These are phyloP conservation scores for Hepsetus odoe DNA, from an alignment of 2,113 vertebrate species.

Conservation along the genomic window DNA sequence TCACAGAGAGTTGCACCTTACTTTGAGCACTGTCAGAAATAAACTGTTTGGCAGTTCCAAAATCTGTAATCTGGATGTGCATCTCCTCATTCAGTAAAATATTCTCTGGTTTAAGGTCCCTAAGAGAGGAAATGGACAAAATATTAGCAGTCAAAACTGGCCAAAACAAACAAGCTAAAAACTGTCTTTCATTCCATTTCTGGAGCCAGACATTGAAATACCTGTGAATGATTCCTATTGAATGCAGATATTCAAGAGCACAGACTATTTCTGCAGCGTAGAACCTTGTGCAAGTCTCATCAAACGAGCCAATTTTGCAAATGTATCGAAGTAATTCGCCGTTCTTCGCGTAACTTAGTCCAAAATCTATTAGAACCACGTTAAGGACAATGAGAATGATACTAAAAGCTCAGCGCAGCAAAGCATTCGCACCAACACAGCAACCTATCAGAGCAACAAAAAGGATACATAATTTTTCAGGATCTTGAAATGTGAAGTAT, in stretches of 20 bases:
- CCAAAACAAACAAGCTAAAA: background rate
- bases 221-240: slow-evolving; percentile 98
- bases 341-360: slow-evolving; percentile 98
- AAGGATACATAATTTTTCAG: slow-evolving; percentile 99
- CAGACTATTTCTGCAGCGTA: slow-evolving; percentile 96
- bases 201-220: slow-evolving; percentile 70
- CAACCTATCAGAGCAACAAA: slow-evolving; percentile 61
- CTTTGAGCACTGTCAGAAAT: slow-evolving; percentile 93
- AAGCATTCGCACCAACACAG: background rate
- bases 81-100: slow-evolving; percentile 97
- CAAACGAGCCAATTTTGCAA: slow-evolving; percentile 98
- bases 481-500: slow-evolving; percentile 99
- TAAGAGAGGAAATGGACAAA: slow-evolving; percentile 66
- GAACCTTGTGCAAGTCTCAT: slow-evolving; percentile 98
- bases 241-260: slow-evolving; percentile 94
- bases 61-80: slow-evolving; percentile 99
- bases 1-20: slow-evolving; percentile 39
- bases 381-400: slow-evolving; percentile 64
- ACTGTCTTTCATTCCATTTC: background rate
- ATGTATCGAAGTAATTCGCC: slow-evolving; percentile 98
- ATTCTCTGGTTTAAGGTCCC: slow-evolving; percentile 98
- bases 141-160: background rate
- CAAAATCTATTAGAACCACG: slow-evolving; percentile 85
- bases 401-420: background rate
- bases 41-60: slow-evolving; percentile 96